Evolutionary conservation across 2,113 vertebrate species (phyloP).

Genomic region (Parus major): DNA sequence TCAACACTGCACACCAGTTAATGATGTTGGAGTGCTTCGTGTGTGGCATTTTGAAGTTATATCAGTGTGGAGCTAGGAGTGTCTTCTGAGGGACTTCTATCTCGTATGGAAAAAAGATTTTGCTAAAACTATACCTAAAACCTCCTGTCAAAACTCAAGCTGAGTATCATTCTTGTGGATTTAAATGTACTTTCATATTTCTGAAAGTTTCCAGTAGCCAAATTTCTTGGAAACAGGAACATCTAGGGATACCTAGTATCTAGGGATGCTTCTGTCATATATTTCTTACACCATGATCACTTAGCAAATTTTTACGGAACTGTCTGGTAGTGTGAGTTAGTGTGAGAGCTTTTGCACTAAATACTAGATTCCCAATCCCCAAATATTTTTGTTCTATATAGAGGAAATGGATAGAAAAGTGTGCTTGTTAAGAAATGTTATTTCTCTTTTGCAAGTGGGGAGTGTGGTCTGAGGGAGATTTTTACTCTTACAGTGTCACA

Average conservation of each 20-base stretch:
- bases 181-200: background rate
- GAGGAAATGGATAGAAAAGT: background rate
- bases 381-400: background rate
- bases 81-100: background rate
- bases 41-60: constrained; percentile 33
- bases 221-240: background rate
- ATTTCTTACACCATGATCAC: background rate
- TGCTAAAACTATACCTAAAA: background rate
- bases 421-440: background rate
- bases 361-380: background rate
- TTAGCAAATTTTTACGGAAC: background rate
- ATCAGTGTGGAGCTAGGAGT: background rate
- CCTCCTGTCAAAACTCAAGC: background rate
- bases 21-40: constrained; percentile 7
- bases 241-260: background rate
- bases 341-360: background rate
- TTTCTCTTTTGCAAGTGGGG: background rate
- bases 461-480: background rate
- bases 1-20: constrained; percentile 34
- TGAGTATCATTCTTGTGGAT: background rate
- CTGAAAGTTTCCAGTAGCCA: background rate
- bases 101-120: background rate
- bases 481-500: background rate
- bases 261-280: background rate
- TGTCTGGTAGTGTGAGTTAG: background rate